Percentiles rank a stretch among this genome's conserved stretches.
Conservation (phyloP, 2,113 vertebrate species). For the Ciconia maguari region DNA sequence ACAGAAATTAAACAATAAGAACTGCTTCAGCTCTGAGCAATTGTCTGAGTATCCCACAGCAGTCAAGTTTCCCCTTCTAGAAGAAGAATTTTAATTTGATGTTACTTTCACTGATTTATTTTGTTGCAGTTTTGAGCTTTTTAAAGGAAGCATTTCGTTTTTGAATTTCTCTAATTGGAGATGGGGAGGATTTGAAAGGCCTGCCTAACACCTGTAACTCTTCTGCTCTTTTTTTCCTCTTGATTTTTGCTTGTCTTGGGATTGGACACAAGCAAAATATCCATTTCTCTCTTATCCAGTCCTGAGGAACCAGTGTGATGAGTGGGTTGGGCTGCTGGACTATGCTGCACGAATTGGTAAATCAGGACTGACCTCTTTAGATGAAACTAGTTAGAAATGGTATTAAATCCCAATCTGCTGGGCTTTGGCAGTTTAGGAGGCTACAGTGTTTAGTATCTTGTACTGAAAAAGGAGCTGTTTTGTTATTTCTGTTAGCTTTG, state of each 20-base stretch:
- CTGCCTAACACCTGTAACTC: neutral
- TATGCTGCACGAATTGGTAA: neutral
- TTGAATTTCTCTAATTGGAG: neutral
- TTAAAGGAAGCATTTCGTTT: neutral
- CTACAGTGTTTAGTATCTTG: neutral
- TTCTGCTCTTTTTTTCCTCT: neutral
- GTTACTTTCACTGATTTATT: slow-evolving; percentile 23
- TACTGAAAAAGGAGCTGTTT: neutral
- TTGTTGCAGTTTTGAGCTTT: neutral
- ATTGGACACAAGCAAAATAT: neutral
- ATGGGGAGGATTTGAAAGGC: neutral
- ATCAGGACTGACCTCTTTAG: neutral
- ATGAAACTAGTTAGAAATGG: neutral
- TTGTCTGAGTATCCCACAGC: slow-evolving; percentile 11
- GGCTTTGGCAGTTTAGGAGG: neutral
- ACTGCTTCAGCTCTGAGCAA: neutral
- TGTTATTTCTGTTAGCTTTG: slow-evolving; percentile 4
- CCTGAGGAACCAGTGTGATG: neutral
- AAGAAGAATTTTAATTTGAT: slow-evolving; percentile 29
- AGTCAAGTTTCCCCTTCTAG: neutral
- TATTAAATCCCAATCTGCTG: neutral
- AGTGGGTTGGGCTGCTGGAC: neutral
- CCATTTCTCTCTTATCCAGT: neutral
- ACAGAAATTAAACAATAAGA: slow-evolving; percentile 51
- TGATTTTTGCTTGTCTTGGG: neutral